These are phyloP conservation scores for Barnardius zonarius DNA, from an alignment of 2,113 vertebrate species.

Conservation along the genomic window DNA sequence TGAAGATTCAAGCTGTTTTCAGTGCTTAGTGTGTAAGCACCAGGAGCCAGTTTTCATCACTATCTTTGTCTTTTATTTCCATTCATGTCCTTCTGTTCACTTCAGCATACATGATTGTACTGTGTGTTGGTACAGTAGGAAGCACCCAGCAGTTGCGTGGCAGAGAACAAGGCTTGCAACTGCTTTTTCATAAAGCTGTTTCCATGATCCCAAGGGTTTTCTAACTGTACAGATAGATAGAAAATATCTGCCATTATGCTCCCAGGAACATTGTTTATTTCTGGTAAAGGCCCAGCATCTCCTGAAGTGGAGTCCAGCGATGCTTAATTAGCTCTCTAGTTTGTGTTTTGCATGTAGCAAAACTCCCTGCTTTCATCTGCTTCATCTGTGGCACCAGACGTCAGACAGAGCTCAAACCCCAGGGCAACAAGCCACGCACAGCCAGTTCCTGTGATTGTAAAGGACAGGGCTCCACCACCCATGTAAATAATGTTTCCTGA, in stretches of 20 bases:
- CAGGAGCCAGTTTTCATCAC: background rate
- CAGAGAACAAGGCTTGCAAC: background rate
- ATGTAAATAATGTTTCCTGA: rapidly evolving
- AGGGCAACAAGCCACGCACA: background rate
- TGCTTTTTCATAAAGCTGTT: constrained; percentile 12
- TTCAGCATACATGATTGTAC: background rate
- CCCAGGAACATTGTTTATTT: constrained; percentile 2
- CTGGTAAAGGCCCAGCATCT: background rate
- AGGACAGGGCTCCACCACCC: background rate
- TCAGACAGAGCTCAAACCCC: background rate
- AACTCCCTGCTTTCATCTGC: background rate
- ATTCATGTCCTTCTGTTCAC: constrained; percentile 39
- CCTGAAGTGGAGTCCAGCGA: background rate
- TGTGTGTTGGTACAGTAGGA: constrained; percentile 4
- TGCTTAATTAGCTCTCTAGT: background rate
- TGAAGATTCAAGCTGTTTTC: background rate
- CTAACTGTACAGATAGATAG: constrained; percentile 37
- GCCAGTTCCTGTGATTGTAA: background rate
- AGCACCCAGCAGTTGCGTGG: background rate
- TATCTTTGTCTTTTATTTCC: constrained; percentile 31
- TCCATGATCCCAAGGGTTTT: background rate
- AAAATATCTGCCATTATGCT: constrained; percentile 36
- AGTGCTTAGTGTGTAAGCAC: background rate
- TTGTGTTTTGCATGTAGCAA: background rate
- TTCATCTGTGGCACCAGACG: background rate